Conservation (phyloP, 2,113 vertebrate genomes). For the Suncus etruscus region DNA sequence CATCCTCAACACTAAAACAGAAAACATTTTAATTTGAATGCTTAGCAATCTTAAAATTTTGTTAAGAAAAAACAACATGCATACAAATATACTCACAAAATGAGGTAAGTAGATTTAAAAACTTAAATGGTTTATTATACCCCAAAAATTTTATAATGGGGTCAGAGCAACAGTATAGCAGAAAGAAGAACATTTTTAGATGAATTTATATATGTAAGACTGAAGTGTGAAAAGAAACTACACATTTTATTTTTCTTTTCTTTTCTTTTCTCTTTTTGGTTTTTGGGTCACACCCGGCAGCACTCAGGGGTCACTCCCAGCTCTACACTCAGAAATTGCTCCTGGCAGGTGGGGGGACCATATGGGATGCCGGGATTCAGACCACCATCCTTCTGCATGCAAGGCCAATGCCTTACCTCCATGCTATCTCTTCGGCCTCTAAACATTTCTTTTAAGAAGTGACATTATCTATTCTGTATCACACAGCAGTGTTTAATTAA, state of each 20-base stretch:
- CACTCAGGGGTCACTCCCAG: too few species aligned
- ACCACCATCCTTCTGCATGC: too few species aligned
- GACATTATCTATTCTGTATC: slow-evolving; percentile 26
- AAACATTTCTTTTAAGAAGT: background rate
- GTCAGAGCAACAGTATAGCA: too few species aligned
- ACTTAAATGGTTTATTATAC: background rate
- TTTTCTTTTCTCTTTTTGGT: too few species aligned
- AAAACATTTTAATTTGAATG: background rate
- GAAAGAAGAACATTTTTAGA: background rate
- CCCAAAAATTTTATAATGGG: background rate
- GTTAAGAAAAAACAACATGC: background rate
- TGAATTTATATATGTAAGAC: background rate
- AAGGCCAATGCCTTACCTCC: too few species aligned
- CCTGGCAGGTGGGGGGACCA: too few species aligned
- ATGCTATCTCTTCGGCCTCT: background rate
- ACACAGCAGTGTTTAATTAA: background rate
- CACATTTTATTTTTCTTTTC: too few species aligned
- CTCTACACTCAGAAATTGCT: too few species aligned
- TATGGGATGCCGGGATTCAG: too few species aligned
- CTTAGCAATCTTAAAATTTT: slow-evolving; percentile 25
- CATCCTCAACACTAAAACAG: too few species aligned
- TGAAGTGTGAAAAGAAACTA: background rate
- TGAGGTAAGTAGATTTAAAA: background rate
- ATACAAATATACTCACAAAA: background rate
- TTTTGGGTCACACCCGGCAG: too few species aligned